Base-by-base conservation (phyloP, 2,113 vertebrate genomes). In the Typhlomys cinereus region DNA sequence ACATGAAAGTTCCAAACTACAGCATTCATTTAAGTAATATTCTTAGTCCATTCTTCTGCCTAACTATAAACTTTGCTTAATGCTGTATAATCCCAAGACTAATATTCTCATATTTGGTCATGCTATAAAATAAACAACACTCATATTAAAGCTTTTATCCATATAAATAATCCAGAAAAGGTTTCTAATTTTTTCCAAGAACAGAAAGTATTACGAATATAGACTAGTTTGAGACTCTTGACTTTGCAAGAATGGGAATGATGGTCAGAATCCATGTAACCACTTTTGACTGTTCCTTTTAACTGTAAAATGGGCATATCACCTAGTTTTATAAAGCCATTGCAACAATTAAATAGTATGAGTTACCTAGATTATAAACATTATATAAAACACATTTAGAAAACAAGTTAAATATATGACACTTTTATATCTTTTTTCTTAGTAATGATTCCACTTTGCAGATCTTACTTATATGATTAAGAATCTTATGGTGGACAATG, bases 321-420 rank as follows among this genome's bases (percentile, higher is more conserved):
- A 76, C 41, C 14, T 46, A 67, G 41, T 50, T 70, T 69, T 80
- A 50, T 41, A 83, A 31, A 59, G 29, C 25, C 73, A 7, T 52
- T 61, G 20, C 46, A 20, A 82, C 54, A 6, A 94, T 66, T 92
- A 91, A 48, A n/a, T n/a, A n/a, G n/a, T n/a, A n/a, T n/a, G n/a
- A n/a, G n/a, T n/a, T n/a, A n/a, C n/a, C n/a, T n/a, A n/a, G n/a
- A n/a, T n/a, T n/a, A n/a, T n/a, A n/a, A n/a, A n/a, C n/a, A n/a
- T n/a, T n/a, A n/a, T n/a, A n/a, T n/a, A n/a, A n/a, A n/a, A n/a
- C n/a, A n/a, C n/a, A n/a, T n/a, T n/a, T n/a, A n/a, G n/a, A n/a
- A n/a, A n/a, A n/a, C n/a, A n/a, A n/a, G n/a, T n/a, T n/a, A n/a
- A n/a, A n/a, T n/a, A n/a, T n/a, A n/a, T n/a, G n/a, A n/a, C n/a